Base-by-base conservation (phyloP, 2,797 vertebrate species). In the Acrossocheilus fasciatus region DNA sequence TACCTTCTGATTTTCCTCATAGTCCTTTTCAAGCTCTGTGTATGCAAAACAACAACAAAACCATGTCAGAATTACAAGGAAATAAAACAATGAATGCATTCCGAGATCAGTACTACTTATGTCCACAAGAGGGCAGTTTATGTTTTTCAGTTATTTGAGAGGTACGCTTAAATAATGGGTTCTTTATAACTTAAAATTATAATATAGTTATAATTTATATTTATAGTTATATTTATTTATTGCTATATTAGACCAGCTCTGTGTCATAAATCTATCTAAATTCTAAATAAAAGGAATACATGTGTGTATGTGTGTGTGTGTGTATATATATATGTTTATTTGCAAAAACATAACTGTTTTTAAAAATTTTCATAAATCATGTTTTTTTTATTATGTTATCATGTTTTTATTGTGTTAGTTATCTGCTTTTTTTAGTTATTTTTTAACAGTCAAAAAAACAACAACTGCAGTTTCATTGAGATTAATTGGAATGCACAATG, bases 1-100 rank as follows among this genome's bases (percentile, higher is more conserved):
- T 70, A 91, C 94, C 39, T 91, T 95, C 91, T 99, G 97, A 3
- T 99, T 99, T 87, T 96, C 95, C 89, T 97, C 97, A 0, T 99
- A 99, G 76, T 94, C 96, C 87, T 95, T 96, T 91, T 99, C 98
- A 93, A 99, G 94, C 20, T 95, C 98, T 99, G 93, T 62, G 73
- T 68, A 59, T 85, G 89, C 62, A 84, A 62, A 84, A 85, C 15
- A 15, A 62, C 4, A 62, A 64, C 72, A 70, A 81, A 18, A 41
- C 7, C 20, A 64, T 50, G 43, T 50, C 69, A 52, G 20, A 69
- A 43, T n/a, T 59, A 68, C 36, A 41, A 66, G 47, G 23, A 70
- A 70, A 79, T 34, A 69, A 41, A 69, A 78, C 59, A 30, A 70
- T 23, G 18, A 62, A 52, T 18, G 54, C 39, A 6, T 69, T 15